Conservation (phyloP, 2,113 vertebrate species). For the Lathamus discolor region DNA sequence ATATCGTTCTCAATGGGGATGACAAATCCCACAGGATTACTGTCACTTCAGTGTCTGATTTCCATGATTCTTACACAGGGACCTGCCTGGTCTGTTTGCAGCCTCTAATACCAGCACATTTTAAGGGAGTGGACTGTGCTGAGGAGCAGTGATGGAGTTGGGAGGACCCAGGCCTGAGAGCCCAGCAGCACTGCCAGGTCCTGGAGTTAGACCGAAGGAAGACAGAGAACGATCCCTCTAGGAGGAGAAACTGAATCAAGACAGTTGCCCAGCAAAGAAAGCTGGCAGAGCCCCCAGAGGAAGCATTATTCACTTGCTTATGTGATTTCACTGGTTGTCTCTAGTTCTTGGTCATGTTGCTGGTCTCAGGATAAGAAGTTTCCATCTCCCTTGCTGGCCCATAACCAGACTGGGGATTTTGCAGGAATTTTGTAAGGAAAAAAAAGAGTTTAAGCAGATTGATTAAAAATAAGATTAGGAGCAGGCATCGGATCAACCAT, state of each 20-base stretch:
- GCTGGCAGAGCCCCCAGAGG: not conserved
- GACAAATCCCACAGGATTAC: not conserved
- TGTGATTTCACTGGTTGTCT: not conserved
- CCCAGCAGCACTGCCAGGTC: not conserved
- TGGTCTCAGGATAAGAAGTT: not conserved
- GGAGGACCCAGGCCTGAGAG: not conserved
- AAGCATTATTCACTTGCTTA: not conserved
- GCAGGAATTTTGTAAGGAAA: not conserved
- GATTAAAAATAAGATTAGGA: not conserved
- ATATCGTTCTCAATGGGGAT: accelerated
- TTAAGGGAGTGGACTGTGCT: not conserved
- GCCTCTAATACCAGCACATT: not conserved
- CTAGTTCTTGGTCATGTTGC: not conserved
- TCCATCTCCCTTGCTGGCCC: not conserved
- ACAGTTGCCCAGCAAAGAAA: not conserved
- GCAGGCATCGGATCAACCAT: not conserved
- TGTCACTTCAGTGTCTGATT: not conserved
- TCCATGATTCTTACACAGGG: not conserved
- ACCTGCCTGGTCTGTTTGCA: not conserved
- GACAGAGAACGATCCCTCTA: not conserved
- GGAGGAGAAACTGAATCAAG: not conserved
- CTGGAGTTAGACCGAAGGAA: not conserved
- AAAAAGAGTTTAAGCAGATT: not conserved
- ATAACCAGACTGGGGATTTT: not conserved
- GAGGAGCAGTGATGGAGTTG: not conserved